These are phyloP conservation scores for Myotis davidii DNA, from an alignment of 2,113 vertebrate genomes.

Conservation along the genomic window DNA sequence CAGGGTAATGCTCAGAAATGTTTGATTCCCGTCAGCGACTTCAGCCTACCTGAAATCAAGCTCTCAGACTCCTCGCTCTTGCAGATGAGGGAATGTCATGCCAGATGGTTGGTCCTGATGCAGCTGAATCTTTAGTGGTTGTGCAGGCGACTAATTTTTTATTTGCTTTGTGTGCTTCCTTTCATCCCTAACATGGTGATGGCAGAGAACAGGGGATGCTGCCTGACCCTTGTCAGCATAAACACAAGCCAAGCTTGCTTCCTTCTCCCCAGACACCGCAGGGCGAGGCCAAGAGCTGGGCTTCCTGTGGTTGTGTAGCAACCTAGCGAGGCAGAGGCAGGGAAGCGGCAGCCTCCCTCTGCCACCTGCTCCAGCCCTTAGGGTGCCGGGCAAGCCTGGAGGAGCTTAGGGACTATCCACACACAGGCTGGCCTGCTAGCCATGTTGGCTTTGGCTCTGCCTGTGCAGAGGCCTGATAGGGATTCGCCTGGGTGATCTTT, in stretches of 20 bases:
- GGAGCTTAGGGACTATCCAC: constrained; percentile 8
- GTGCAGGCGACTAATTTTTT: constrained; percentile 2
- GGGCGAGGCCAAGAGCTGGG: not conserved
- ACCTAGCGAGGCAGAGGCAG: not conserved
- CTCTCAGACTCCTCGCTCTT: not conserved
- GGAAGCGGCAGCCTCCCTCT: constrained; percentile 9
- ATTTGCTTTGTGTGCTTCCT: constrained; percentile 6
- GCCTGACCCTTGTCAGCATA: not conserved
- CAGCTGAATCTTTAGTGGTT: not conserved
- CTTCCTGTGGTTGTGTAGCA: constrained; percentile 13
- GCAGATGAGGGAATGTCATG: not conserved
- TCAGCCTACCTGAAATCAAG: not conserved
- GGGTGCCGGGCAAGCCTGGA: not conserved
- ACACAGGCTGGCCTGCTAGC: not conserved
- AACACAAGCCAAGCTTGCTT: not conserved
- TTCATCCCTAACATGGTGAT: not conserved
- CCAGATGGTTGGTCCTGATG: not conserved
- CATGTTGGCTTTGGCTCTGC: not conserved
- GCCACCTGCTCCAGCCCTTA: not conserved
- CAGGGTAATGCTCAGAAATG: constrained; percentile 25
- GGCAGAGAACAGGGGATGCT: not conserved
- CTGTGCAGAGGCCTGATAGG: not conserved
- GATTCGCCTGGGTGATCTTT: not conserved
- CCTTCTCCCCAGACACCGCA: not conserved
- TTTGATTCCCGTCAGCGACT: not conserved